Evolutionary conservation across 2,888 invertebrate genomes (phyloP).

Genomic region (Eupeodes luniger): DNA sequence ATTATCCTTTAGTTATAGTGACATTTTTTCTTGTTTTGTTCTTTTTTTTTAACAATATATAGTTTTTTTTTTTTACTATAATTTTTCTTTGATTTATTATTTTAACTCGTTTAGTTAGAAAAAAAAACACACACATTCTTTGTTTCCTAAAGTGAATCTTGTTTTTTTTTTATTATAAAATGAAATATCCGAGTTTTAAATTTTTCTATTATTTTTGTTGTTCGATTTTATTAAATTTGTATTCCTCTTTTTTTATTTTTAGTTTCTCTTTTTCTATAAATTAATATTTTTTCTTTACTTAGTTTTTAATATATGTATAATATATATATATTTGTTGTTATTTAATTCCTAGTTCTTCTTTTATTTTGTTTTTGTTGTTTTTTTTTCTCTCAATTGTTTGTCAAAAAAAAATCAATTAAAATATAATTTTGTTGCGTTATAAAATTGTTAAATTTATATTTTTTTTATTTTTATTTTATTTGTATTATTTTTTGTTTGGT

Average conservation of each 20-base stretch:
- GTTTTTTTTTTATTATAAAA: constrained; percentile 39
- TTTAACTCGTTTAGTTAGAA: constrained; percentile 47
- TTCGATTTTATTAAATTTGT: constrained; percentile 45
- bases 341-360: constrained; percentile 68
- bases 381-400: constrained; percentile 51
- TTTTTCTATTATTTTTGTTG: constrained; percentile 44
- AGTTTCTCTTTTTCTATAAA: constrained; percentile 52
- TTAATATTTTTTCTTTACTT: constrained; percentile 68
- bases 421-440: constrained; percentile 77
- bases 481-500: constrained; percentile 71
- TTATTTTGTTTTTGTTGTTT: constrained; percentile 43
- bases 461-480: constrained; percentile 39
- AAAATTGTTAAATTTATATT: constrained; percentile 77
- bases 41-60: constrained; percentile 44
- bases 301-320: constrained; percentile 69
- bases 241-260: constrained; percentile 57
- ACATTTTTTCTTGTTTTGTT: constrained; percentile 48
- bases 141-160: constrained; percentile 34
- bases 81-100: constrained; percentile 36
- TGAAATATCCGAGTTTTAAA: constrained; percentile 53
- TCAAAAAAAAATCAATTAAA: constrained; percentile 76
- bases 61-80: constrained; percentile 26
- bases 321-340: constrained; percentile 67
- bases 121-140: constrained; percentile 47
- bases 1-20: constrained; percentile 58